A percentile compares a stretch with the other conserved stretches of the same genome.
phyloP scores from a whole-genome alignment of 2,888 invertebrate species.

The Meteorus colon region DNA sequence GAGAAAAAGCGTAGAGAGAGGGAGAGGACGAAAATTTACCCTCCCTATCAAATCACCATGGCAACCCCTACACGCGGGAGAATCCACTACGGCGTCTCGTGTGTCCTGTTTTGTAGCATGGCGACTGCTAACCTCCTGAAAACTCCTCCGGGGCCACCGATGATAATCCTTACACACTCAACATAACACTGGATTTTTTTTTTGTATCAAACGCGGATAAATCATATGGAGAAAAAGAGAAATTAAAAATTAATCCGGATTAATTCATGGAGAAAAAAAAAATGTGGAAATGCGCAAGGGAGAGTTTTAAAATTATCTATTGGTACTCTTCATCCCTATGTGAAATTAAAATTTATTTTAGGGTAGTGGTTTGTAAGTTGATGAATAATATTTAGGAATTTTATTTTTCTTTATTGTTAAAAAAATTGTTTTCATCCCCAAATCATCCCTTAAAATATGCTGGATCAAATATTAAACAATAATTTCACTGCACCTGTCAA shows the following conservation, averaged over 20 bases:
- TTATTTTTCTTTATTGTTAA: too few species aligned
- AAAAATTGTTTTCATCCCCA: neutral
- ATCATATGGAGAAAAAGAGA: neutral
- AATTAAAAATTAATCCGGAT: neutral
- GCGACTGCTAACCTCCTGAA: slow-evolving; percentile 66
- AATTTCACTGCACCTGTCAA: too few species aligned
- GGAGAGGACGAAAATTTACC: slow-evolving; percentile 68
- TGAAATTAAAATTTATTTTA: neutral
- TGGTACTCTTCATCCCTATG: neutral
- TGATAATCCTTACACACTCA: slow-evolving; percentile 48
- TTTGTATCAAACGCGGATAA: neutral
- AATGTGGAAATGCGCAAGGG: neutral
- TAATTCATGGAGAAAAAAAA: neutral
- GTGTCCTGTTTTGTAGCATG: slow-evolving; percentile 64
- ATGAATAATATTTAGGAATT: too few species aligned
- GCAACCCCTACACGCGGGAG: slow-evolving; percentile 67
- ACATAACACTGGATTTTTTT: neutral
- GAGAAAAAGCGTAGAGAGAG: slow-evolving; percentile 51
- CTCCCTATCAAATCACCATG: slow-evolving; percentile 68
- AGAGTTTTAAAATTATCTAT: neutral
- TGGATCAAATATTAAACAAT: too few species aligned
- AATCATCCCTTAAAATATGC: too few species aligned
- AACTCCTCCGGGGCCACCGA: slow-evolving; percentile 54
- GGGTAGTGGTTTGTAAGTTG: neutral
- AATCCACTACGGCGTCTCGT: slow-evolving; percentile 67